Base-by-base conservation (phyloP, 2,888 invertebrate genomes). In the Agriotes lineatus region DNA sequence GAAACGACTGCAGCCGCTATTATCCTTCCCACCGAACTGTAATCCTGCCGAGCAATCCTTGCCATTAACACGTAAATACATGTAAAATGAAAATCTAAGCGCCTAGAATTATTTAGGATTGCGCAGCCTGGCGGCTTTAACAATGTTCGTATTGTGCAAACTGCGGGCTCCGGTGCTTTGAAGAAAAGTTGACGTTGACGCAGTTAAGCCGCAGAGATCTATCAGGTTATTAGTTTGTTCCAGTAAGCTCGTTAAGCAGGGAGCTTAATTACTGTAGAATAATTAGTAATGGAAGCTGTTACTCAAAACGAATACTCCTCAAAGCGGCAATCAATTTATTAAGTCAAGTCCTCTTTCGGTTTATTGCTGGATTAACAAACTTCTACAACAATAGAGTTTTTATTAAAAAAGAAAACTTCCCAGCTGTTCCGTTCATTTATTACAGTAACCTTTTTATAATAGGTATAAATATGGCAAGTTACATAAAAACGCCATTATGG, bases 211-310 rank as follows among this genome's bases (percentile, higher is more conserved):
- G 16, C 52, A 30, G 18, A 52, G 52, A 18, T 52, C 33, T 52
- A 33, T 35, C 52, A 33, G 52, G 52, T 52, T 52, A 52, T 52
- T 52, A 52, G 52, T 48, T 59, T 33, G 45, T 59, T 45, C 30
- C 30, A 18, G 59, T 45, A 59, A 58, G 45, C 59, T 59, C 45
- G 45, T 59, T 59, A 59, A 45, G 30, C 14, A 19, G 59, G 30
- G 39, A 30, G 42, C 22, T 42, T 44, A 58, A 58, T 58, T 59
- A 59, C 59, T 42, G 25, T 33, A 33, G 44, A 33, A 59, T 44
- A 59, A 45, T 59, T 44, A 44, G 59, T 19, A 48, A 59, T 33
- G 4, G 59, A 59, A 59, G 44, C 45, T 52, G 33, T 14, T 25
- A 25, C 52, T 33, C 52, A 52, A 10, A 33, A 30, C 16, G 10